Base-by-base conservation (phyloP, 2,113 vertebrate genomes). In the Ophiodon elongatus region DNA sequence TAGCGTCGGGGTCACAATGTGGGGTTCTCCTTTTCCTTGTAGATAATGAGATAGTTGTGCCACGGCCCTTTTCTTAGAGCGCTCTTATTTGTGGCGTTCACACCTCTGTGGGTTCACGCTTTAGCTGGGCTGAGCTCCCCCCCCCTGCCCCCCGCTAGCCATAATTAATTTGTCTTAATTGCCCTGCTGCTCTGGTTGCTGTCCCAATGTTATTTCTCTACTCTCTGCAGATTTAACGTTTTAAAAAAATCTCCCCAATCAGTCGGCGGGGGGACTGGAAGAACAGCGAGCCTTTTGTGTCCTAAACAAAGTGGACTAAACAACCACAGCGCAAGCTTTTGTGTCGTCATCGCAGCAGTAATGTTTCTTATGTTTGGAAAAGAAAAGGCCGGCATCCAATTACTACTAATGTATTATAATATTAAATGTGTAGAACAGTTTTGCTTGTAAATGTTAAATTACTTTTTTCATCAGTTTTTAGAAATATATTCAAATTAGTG, bases 91-190 rank as follows among this genome's bases (percentile, higher is more conserved):
- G 71, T 27, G 76, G 80, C 84, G 85, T 68, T 41, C 10, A 75
- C 78, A 82, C 88, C 84, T 83, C 87, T 90, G 89, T 69, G 85
- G 81, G 75, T 83, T 92, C 71, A 71, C 72, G 33, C 82, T 74
- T 79, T 88, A 75, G 68, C 72, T 19, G 50, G 84, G 85, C 71
- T 47, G 62, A 15, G 31, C 59, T 15, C 79, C 50, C 77, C 29
- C 77, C 82, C 79, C 76, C 23, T 23, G 75, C 82, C n/a, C 27
- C 77, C 76, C 80, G 73, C 11, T 11, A 57, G 8, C 86, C 82
- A 85, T 94, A 93, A 95, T 95, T 94, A 94, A 94, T 93, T 92
- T 91, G 86, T 91, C 91, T 93, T 95, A 95, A 95, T 95, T 94
- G 92, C 91, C 89, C 89, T 93, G 93, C 86, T 89, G 84, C 92